A percentile compares a stretch with the other conserved stretches of the same genome.
These are phyloP conservation scores for Empis stercorea DNA, from an alignment of 2,888 invertebrate species.

Conservation along the genomic window DNA sequence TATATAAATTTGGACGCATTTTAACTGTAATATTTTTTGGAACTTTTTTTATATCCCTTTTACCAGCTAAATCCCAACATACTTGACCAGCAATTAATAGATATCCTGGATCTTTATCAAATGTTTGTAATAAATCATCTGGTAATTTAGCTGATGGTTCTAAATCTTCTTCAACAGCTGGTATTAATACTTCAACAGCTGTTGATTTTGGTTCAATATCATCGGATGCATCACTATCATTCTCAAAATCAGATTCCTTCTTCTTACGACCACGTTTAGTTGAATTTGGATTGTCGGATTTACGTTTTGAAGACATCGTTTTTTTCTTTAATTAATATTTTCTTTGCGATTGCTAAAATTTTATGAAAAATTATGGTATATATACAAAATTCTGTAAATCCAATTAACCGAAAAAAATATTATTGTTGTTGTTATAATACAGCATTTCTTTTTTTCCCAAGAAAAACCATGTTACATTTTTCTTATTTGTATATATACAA, in stretches of 20 bases:
- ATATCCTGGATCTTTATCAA: slow-evolving; percentile 57
- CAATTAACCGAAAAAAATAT: too few species aligned
- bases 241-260: slow-evolving; percentile 35
- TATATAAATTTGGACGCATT: slow-evolving; percentile 60
- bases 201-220: slow-evolving; percentile 20
- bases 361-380: neutral
- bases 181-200: slow-evolving; percentile 33
- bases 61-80: slow-evolving; percentile 81
- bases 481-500: too few species aligned
- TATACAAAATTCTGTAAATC: too few species aligned
- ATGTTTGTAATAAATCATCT: slow-evolving; percentile 49
- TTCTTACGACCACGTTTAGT: slow-evolving; percentile 35
- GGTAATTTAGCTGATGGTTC: slow-evolving; percentile 51
- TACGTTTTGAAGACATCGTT: slow-evolving; percentile 34
- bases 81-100: slow-evolving; percentile 73
- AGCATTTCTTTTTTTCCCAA: too few species aligned
- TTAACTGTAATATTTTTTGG: slow-evolving; percentile 36
- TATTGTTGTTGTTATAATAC: neutral
- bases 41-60: slow-evolving; percentile 60
- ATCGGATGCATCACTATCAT: slow-evolving; percentile 32
- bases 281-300: slow-evolving; percentile 29
- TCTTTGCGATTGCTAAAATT: neutral
- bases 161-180: slow-evolving; percentile 39
- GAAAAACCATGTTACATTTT: too few species aligned
- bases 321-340: neutral